phyloP scores from a whole-genome alignment of 2,113 vertebrate species.

The Apus apus region DNA sequence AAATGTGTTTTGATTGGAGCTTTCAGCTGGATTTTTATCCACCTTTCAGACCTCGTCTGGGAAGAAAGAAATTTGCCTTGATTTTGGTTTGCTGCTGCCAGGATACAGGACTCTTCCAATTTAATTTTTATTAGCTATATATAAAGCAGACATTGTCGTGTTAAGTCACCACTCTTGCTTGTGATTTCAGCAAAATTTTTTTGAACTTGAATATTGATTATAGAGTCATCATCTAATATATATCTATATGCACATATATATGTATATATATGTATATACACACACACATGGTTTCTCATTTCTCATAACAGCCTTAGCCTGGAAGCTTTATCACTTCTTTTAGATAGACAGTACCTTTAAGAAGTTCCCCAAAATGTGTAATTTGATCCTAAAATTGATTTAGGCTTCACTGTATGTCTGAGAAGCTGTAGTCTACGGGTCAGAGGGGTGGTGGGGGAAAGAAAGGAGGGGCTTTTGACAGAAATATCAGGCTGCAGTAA shows the following conservation, averaged over 20 bases:
- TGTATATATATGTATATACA: no score
- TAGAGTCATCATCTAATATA: constrained; percentile 59
- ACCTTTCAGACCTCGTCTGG: constrained; percentile 66
- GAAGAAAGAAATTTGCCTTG: constrained; percentile 68
- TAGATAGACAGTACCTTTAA: constrained; percentile 39
- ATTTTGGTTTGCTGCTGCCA: constrained; percentile 69
- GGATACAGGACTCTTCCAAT: constrained; percentile 68
- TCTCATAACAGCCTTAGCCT: constrained; percentile 40
- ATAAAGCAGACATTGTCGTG: constrained; percentile 75
- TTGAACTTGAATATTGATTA: constrained; percentile 71
- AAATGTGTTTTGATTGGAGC: constrained; percentile 78
- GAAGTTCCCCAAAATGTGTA: constrained; percentile 55
- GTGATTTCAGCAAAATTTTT: constrained; percentile 79
- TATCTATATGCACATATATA: not conserved
- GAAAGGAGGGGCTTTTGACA: constrained; percentile 57
- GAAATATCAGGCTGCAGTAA: constrained; percentile 86
- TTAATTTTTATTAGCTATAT: constrained; percentile 81
- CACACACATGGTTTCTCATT: constrained; percentile 38
- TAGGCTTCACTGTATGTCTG: constrained; percentile 61
- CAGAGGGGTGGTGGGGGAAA: not conserved
- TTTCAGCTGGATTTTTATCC: constrained; percentile 73
- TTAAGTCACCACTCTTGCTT: constrained; percentile 74
- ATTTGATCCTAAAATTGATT: constrained; percentile 61
- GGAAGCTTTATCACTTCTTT: constrained; percentile 22
- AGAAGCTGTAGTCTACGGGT: not conserved